These are phyloP conservation scores for Pempheris klunzingeri DNA, from an alignment of 2,797 vertebrate genomes.

Conservation along the genomic window DNA sequence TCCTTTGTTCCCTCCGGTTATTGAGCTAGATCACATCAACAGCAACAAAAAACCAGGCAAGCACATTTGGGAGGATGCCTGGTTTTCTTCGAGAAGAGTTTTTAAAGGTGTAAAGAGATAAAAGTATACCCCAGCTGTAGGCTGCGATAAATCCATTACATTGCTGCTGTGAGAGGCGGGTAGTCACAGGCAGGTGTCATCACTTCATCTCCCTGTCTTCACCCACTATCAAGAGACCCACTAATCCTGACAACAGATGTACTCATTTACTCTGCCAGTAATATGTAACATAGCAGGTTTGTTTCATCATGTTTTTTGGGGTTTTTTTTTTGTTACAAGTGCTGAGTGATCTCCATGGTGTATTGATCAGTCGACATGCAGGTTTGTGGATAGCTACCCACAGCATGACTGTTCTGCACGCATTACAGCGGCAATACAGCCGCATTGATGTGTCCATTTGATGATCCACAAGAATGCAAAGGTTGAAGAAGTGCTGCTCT, in stretches of 20 bases:
- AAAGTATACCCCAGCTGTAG: conserved; percentile 36
- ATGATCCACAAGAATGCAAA: conserved; percentile 52
- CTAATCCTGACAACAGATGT: conserved; percentile 64
- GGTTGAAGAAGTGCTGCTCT: conserved; percentile 15
- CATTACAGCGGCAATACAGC: too few relatives aligned
- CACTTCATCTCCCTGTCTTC: conserved; percentile 43
- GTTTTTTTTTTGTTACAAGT: background rate
- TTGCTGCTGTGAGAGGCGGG: conserved; percentile 45
- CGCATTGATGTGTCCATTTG: conserved; percentile 40
- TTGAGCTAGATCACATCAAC: conserved; percentile 54
- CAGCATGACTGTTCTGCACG: conserved; percentile 8
- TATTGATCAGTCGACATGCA: conserved; percentile 31
- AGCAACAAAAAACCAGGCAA: conserved; percentile 28
- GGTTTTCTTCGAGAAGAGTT: conserved; percentile 37
- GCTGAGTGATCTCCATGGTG: conserved; percentile 13
- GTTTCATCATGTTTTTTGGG: too few relatives aligned
- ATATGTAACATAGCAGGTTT: conserved; percentile 50
- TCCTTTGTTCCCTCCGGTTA: conserved; percentile 54
- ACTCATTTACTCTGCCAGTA: conserved; percentile 49
- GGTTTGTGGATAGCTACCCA: conserved; percentile 2
- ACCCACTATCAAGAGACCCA: conserved; percentile 47
- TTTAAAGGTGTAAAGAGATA: conserved; percentile 29
- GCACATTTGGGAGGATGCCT: conserved; percentile 41
- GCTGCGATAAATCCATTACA: conserved; percentile 57
- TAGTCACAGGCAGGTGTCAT: conserved; percentile 49